Percentiles rank a stretch among this genome's conserved stretches.
phyloP scores from a whole-genome alignment of 2,888 invertebrate genomes.

The Muschampia staudingeri region DNA sequence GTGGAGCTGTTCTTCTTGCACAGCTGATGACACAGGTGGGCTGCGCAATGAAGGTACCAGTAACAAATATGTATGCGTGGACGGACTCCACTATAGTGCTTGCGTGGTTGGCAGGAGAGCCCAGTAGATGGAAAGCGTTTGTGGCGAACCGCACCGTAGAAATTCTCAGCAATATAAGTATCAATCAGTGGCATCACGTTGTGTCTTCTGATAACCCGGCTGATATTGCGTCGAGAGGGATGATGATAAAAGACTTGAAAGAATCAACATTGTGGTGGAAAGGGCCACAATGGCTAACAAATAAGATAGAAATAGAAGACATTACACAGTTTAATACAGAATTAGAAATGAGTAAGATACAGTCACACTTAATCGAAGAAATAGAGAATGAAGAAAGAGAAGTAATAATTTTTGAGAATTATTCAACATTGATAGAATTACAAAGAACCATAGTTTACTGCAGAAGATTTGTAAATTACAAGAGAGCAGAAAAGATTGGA shows the following conservation, averaged over 20 bases:
- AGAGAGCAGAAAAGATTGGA: not conserved
- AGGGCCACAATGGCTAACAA: not conserved
- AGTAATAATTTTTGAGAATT: slow-evolving; percentile 19
- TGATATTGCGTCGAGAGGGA: slow-evolving; percentile 51
- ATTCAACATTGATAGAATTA: slow-evolving; percentile 6
- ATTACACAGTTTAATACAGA: not conserved
- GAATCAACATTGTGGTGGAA: slow-evolving; percentile 17
- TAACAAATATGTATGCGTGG: slow-evolving; percentile 6
- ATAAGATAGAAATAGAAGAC: not conserved
- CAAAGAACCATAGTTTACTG: slow-evolving; percentile 24
- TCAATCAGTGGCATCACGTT: slow-evolving; percentile 53
- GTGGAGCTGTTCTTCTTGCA: slow-evolving; percentile 44
- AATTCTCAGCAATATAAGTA: slow-evolving; percentile 56
- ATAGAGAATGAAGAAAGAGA: not conserved
- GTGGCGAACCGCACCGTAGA: slow-evolving; percentile 59
- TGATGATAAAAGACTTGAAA: not conserved
- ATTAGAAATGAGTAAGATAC: slow-evolving; percentile 18
- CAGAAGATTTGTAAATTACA: slow-evolving; percentile 18
- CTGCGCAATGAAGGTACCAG: not conserved
- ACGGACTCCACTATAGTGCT: slow-evolving; percentile 33
- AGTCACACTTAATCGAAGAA: slow-evolving; percentile 29
- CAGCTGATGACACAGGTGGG: slow-evolving; percentile 24
- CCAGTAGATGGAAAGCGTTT: slow-evolving; percentile 60
- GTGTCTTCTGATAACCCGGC: slow-evolving; percentile 66
- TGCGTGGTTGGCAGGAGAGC: slow-evolving; percentile 43